Base-by-base conservation (phyloP, 2,888 invertebrate species). In the Vanessa cardui region DNA sequence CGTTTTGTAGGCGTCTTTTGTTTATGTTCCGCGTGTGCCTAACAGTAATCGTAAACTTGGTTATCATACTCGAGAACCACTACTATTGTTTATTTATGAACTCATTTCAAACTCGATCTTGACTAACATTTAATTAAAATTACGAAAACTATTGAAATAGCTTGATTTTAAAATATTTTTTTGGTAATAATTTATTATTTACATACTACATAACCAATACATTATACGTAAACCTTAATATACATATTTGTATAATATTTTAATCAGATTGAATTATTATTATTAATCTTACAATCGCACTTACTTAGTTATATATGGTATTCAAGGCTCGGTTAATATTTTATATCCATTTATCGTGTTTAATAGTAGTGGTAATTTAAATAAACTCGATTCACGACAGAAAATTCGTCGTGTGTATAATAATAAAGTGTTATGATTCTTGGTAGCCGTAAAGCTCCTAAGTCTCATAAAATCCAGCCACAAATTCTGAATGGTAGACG, bases 381-480 rank as follows among this genome's bases (percentile, higher is more conserved):
- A 61, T 49, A 18, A 63, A 63, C 59, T 63, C 56, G 63, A 67
- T 73, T 70, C 61, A 71, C 61, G 64, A 68, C 59, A 60, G 46
- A 69, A 68, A 71, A 69, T 67, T 50, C 59, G 59, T 6, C 59
- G 54, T 63, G 50, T 50, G 54, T 54, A 62, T 64, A 70, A 72
- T 70, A 63, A 64, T 58, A 31, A 64, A 67, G 49, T 58, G 45
- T 70, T 74, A 60, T 31, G 59, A 33, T 50, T 20, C 49, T 49
- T 9, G 49, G 49, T 49, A 49, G 20, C 20, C 18, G 20, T 49
- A 49, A 49, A 49, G 9, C 18, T 49, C 20, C 9, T 49, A 49
- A 20, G 18, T 18, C 49, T 45, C 59, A 65, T 65, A 65, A 65
- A 65, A 65, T 58, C 46, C 45, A 58, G 59, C 45, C 58, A 44